Conservation (phyloP, 2,797 vertebrate species). For the Sparidentex hasta region DNA sequence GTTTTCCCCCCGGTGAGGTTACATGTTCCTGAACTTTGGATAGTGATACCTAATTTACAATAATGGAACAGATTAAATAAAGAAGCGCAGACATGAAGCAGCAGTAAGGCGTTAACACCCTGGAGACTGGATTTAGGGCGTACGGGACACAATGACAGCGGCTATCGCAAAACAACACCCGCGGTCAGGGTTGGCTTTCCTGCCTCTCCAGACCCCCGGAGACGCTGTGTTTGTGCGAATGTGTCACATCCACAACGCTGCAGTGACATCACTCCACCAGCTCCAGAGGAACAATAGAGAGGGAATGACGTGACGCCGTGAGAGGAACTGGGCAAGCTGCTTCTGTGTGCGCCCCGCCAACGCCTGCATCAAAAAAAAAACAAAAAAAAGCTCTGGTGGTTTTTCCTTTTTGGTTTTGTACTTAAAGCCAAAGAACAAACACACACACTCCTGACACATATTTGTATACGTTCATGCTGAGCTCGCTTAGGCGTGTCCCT, state of each 20-base stretch:
- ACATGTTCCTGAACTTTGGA: neutral
- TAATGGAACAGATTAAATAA: neutral
- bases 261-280: slow-evolving; percentile 78
- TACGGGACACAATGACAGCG: slow-evolving; percentile 51
- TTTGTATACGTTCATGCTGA: slow-evolving; percentile 18
- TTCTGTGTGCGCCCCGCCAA: slow-evolving; percentile 51
- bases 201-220: slow-evolving; percentile 50
- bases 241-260: slow-evolving; percentile 67
- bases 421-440: neutral
- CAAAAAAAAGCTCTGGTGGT: neutral
- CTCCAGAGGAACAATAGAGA: slow-evolving; percentile 78
- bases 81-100: neutral
- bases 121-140: slow-evolving; percentile 44
- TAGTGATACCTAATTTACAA: neutral
- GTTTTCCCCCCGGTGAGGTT: neutral
- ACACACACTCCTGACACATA: slow-evolving; percentile 8
- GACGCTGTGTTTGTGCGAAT: slow-evolving; percentile 40
- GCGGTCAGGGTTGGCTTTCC: slow-evolving; percentile 58
- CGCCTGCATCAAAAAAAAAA: slow-evolving; percentile 23
- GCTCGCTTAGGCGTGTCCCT: slow-evolving; percentile 33
- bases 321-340: slow-evolving; percentile 79
- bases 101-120: slow-evolving; percentile 20
- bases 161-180: slow-evolving; percentile 49
- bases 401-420: neutral
- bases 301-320: slow-evolving; percentile 69